Base-by-base conservation (phyloP, 2,113 vertebrate species). In the Barbus barbus region DNA sequence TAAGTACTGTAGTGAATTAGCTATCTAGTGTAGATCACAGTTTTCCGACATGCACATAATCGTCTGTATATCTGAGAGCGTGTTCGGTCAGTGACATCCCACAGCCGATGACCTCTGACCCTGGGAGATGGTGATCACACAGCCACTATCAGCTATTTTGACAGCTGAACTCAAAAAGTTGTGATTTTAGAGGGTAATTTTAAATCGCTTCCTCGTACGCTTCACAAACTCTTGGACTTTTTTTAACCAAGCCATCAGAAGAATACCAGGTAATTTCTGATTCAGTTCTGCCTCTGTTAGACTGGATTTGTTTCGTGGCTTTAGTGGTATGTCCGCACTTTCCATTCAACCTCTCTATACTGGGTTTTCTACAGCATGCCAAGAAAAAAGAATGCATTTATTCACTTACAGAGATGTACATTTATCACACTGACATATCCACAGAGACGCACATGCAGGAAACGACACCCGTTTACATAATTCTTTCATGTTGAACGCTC, bases 281-380 rank as follows among this genome's bases (percentile, higher is more conserved):
- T 83, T 86, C 78, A 86, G 80, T 83, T 84, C 56, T 86, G 78
- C 83, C 84, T 90, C 79, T 80, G 89, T 89, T 90, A 90, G 93
- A 95, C 94, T 95, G 94, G 94, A 95, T 95, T 95, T 95, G 94
- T 95, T 94, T 94, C 93, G 94, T 94, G 93, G 93, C 93, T 94
- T 94, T 89, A 92, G 91, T 94, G 90, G 48, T 81, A 82, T 83
- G 77, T 87, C 82, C 82, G 86, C 89, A 84, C 83, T 79, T 82
- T 84, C 81, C 83, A 88, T 88, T 82, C 69, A 63, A 31, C 44
- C 58, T 65, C n/a, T 80, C 60, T 78, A 65, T 31, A 31, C 51
- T 53, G 65, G 61, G 78, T 61, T 69, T 86, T 61, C 73, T 80
- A 61, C n/a, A 53, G 88, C 87, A 89, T 89, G 88, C 79, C 22